Evolutionary conservation across 2,888 invertebrate genomes (phyloP), one percentile per base, ranked within the genome.

Genomic region (Ectemnius lituratus): DNA sequence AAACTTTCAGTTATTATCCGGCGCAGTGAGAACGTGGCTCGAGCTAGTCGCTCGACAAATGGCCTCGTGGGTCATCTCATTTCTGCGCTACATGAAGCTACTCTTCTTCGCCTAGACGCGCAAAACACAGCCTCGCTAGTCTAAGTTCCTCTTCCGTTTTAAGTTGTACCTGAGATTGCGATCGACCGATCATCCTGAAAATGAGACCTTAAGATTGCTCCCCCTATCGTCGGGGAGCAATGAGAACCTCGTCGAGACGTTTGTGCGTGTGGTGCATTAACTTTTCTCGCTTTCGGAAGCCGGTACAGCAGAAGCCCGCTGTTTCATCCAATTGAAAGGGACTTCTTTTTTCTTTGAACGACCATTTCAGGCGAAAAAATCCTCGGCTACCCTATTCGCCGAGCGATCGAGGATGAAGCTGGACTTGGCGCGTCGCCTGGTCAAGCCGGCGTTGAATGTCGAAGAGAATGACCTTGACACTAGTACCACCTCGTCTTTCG

Each of bases 281-380:
- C 83, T 62, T 75, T 62, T 61, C 62, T 73, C 70, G 20, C 67
- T 68, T 75, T 72, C 72, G 62, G 76, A 73, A 79, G 73, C 67
- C 65, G 66, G 75, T 67, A 65, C 52, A 72, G 69, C 71, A 70
- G 73, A 23, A 46, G 46, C 61, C 47, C 65, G 63, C 60, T 73
- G 63, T 62, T 46, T 71, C 67, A 65, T 57, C 58, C 60, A 68
- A 63, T 56, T 80, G 82, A 82, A 82, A 72, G 76, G 76, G 80
- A 79, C 70, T 37, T 2, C 37, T 37, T 37, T 37, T 37, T 70
- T 73, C 59, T 82, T 82, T 75, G 45, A 75, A 77, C 75, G 77
- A 82, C 68, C 81, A 84, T 90, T 90, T 87, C 90, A 90, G 90
- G 88, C 85, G 62, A 89, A 87, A 80, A 84, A 85, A 78, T 76